Conservation (phyloP, 2,113 vertebrate species). For the Hylia prasina region DNA sequence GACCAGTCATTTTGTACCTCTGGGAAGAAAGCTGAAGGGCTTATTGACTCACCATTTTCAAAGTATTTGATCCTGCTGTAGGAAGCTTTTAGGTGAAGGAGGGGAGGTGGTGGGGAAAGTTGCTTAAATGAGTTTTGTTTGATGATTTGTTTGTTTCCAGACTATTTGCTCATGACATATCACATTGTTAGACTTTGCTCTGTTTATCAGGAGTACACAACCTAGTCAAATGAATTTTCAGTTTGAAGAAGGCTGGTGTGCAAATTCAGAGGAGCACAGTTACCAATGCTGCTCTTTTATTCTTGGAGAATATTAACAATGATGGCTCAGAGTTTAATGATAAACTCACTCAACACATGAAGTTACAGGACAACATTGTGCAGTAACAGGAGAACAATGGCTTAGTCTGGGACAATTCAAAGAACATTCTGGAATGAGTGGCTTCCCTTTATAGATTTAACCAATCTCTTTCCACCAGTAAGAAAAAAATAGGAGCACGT, state of each 20-base stretch:
- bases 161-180: neutral
- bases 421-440: neutral
- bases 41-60: neutral
- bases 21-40: neutral
- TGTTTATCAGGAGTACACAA: neutral
- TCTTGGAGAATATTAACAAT: neutral
- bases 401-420: neutral
- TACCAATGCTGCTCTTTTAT: neutral
- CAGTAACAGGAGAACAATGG: neutral
- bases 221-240: neutral
- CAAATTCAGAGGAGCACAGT: neutral
- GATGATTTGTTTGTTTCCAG: neutral
- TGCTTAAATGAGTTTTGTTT: neutral
- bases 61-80: neutral
- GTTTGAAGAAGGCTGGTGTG: neutral
- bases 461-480: neutral
- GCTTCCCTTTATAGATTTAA: too few species aligned
- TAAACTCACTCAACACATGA: neutral
- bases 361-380: neutral
- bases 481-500: accelerated
- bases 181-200: neutral
- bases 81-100: neutral
- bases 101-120: neutral
- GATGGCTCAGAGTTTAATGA: neutral
- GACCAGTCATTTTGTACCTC: neutral